Percentiles rank a stretch among this genome's conserved stretches.
phyloP scores from a whole-genome alignment of 92 coral and sea anemone genomes.

The Porites lobata region DNA sequence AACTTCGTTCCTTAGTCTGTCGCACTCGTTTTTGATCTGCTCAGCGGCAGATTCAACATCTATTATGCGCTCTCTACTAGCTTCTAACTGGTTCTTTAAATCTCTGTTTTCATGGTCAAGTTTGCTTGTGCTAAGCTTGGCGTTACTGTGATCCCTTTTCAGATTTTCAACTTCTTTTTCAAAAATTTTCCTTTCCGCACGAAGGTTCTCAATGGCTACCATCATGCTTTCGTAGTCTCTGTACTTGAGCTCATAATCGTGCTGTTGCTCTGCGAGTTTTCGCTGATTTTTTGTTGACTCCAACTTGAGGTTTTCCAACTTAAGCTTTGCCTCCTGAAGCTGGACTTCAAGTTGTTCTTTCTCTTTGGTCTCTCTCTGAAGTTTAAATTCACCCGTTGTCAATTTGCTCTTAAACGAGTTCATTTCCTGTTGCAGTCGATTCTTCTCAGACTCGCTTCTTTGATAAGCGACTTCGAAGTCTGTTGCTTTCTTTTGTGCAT shows the following conservation, averaged over 20 bases:
- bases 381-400: constrained; percentile 60
- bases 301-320: constrained; percentile 61
- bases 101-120: constrained; percentile 62
- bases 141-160: constrained; percentile 58
- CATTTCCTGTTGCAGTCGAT: constrained; percentile 75
- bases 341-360: constrained; percentile 70
- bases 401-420: constrained; percentile 63
- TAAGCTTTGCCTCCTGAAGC: constrained; percentile 76
- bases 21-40: constrained; percentile 57
- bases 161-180: constrained; percentile 74
- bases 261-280: constrained; percentile 61
- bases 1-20: constrained; percentile 65
- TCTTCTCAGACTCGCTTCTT: constrained; percentile 68
- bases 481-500: constrained; percentile 78
- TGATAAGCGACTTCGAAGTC: constrained; percentile 84
- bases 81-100: constrained; percentile 59
- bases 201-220: constrained; percentile 65
- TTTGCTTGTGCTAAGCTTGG: constrained; percentile 50
- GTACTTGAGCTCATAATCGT: constrained; percentile 50
- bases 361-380: constrained; percentile 74
- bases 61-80: constrained; percentile 54
- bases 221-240: constrained; percentile 70
- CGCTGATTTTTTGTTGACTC: constrained; percentile 61
- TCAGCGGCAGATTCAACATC: constrained; percentile 53
- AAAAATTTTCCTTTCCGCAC: constrained; percentile 57